Evolutionary conservation across 2,888 invertebrate species (phyloP).

Genomic region (Drepana falcataria): DNA sequence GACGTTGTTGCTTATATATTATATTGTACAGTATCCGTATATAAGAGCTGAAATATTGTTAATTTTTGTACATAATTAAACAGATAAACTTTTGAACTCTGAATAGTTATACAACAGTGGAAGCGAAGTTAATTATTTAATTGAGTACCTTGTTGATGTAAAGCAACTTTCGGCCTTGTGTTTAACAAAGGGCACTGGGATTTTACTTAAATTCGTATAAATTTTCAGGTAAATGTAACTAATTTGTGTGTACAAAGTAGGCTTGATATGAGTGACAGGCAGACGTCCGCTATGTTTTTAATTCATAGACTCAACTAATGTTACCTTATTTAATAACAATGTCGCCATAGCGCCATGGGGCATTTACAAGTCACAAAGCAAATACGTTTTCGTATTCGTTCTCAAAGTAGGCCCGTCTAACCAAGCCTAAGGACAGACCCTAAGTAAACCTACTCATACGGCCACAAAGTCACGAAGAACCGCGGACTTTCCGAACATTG

Average conservation of each 20-base stretch:
- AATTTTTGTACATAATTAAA: background rate
- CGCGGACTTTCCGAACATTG: conserved; percentile 54
- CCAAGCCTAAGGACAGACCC: conserved; percentile 55
- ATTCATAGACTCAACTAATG: conserved; percentile 45
- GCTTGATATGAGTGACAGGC: background rate
- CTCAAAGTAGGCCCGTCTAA: conserved; percentile 52
- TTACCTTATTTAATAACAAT: conserved; percentile 59
- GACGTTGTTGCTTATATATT: too few relatives aligned
- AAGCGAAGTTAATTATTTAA: background rate
- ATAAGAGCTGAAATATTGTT: conserved; percentile 10
- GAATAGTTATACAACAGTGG: background rate
- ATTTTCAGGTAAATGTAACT: background rate
- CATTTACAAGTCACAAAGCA: conserved; percentile 70
- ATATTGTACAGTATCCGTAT: too few relatives aligned
- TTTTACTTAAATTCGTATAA: background rate
- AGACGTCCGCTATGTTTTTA: conserved; percentile 31
- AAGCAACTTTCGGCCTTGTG: background rate
- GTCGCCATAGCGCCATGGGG: conserved; percentile 53
- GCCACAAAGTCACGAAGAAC: conserved; percentile 61
- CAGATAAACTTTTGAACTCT: background rate
- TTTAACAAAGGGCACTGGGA: background rate
- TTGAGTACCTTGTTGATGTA: background rate
- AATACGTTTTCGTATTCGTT: conserved; percentile 67
- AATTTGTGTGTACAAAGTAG: background rate
- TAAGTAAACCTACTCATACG: conserved; percentile 63